phyloP scores from a whole-genome alignment of 2,113 vertebrate genomes.

The Ailurus styani region DNA sequence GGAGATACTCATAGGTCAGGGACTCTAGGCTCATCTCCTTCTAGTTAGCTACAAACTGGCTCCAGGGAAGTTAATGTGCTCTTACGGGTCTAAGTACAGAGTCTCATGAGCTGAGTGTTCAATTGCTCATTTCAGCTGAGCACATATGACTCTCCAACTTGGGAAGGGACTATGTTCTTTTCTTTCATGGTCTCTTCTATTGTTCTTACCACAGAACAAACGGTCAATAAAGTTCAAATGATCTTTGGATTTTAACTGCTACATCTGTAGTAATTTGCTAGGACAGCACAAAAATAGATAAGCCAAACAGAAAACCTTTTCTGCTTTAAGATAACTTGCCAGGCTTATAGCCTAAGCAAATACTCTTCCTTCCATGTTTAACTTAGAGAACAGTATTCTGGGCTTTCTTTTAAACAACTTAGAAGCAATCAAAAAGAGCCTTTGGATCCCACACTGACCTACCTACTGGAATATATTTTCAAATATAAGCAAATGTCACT shows the following conservation, averaged over 20 bases:
- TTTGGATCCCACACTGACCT: background rate
- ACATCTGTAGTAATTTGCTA: background rate
- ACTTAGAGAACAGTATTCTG: background rate
- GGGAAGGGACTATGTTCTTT: background rate
- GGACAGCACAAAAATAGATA: background rate
- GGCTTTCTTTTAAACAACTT: background rate
- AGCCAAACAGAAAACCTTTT: background rate
- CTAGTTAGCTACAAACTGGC: background rate
- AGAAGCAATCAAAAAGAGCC: background rate
- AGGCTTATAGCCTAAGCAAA: background rate
- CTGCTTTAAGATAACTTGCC: background rate
- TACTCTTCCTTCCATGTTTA: background rate
- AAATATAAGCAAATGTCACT: background rate
- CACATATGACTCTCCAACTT: background rate
- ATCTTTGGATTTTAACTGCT: conserved; percentile 12
- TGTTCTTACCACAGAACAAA: background rate
- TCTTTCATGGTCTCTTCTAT: background rate
- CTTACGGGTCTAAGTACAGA: background rate
- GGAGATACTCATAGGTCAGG: background rate
- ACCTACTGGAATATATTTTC: background rate
- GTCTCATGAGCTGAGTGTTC: background rate
- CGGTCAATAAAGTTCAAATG: background rate
- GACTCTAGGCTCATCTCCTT: background rate
- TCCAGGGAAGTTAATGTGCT: background rate
- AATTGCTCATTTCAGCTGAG: background rate